Conservation (phyloP, 92 coral and sea anemone species). For the Zoanthus sociatus region DNA sequence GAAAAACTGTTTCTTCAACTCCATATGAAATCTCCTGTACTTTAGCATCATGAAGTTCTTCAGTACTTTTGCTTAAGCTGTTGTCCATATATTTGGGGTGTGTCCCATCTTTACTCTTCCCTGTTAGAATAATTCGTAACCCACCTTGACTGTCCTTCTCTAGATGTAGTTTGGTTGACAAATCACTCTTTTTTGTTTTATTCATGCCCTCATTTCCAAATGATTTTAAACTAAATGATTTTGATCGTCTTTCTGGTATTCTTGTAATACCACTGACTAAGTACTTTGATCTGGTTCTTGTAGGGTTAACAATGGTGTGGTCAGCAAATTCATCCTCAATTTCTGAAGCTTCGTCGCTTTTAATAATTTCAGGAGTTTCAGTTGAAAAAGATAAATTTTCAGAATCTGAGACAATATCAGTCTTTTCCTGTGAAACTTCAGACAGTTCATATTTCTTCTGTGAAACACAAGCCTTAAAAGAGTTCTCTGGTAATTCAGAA, state of each 20-base stretch:
- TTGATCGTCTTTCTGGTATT: slow-evolving; percentile 35
- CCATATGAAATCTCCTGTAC: slow-evolving; percentile 42
- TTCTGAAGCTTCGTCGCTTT: slow-evolving; percentile 30
- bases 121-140: slow-evolving; percentile 32
- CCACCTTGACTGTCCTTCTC: slow-evolving; percentile 9
- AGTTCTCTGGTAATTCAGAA: neutral
- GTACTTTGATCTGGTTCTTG: slow-evolving; percentile 39
- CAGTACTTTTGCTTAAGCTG: slow-evolving; percentile 27
- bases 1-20: slow-evolving; percentile 38
- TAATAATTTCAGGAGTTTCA: slow-evolving; percentile 48
- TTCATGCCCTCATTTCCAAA: slow-evolving; percentile 1
- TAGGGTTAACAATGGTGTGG: slow-evolving; percentile 31
- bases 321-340: slow-evolving; percentile 42
- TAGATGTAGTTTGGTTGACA: slow-evolving; percentile 17
- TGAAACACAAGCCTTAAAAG: slow-evolving; percentile 25
- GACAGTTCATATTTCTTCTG: slow-evolving; percentile 27
- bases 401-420: slow-evolving; percentile 34
- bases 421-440: slow-evolving; percentile 22
- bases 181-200: neutral
- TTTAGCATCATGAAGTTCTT: slow-evolving; percentile 45
- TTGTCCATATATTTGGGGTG: neutral
- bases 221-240: slow-evolving; percentile 24
- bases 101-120: neutral
- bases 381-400: slow-evolving; percentile 29
- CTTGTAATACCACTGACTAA: slow-evolving; percentile 29